A percentile compares a stretch with the other conserved stretches of the same genome.
Evolutionary conservation across 2,113 vertebrate genomes (phyloP).

Genomic region (Clarias gariepinus): DNA sequence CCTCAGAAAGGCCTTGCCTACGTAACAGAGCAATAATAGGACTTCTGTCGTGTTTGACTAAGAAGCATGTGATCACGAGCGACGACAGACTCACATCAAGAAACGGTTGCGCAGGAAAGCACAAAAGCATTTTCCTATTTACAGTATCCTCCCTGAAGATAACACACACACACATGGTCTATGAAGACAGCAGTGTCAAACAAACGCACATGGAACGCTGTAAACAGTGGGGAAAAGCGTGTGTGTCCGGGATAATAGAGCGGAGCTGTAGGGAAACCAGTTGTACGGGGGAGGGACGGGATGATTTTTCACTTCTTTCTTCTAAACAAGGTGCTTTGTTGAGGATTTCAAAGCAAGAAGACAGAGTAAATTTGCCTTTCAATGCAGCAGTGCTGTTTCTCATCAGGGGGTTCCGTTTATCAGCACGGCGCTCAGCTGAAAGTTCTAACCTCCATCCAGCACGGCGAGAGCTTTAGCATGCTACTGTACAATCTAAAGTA

Average conservation of each 20-base stretch:
- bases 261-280: constrained; percentile 25
- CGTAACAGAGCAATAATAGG: constrained; percentile 8
- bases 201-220: neutral
- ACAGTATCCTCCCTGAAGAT: neutral
- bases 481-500: too few relatives aligned
- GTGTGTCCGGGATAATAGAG: constrained; percentile 9
- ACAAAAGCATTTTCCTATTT: constrained; percentile 27
- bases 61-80: neutral
- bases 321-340: constrained; percentile 41
- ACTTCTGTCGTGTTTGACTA: constrained; percentile 6
- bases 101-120: neutral
- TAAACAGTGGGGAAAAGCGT: neutral
- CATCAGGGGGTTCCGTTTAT: constrained; percentile 40
- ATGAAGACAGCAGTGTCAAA: constrained; percentile 19
- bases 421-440: constrained; percentile 10
- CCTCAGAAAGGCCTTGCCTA: neutral
- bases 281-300: constrained; percentile 41
- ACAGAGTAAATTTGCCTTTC: constrained; percentile 42
- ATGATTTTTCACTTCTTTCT: constrained; percentile 20
- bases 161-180: constrained; percentile 10
- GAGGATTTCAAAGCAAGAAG: constrained; percentile 25
- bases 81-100: neutral
- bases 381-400: constrained; percentile 38
- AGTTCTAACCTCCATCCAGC: neutral
- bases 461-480: neutral